Evolutionary conservation across 2,888 invertebrate species (phyloP).

Genomic region (Plagiodera versicolora): DNA sequence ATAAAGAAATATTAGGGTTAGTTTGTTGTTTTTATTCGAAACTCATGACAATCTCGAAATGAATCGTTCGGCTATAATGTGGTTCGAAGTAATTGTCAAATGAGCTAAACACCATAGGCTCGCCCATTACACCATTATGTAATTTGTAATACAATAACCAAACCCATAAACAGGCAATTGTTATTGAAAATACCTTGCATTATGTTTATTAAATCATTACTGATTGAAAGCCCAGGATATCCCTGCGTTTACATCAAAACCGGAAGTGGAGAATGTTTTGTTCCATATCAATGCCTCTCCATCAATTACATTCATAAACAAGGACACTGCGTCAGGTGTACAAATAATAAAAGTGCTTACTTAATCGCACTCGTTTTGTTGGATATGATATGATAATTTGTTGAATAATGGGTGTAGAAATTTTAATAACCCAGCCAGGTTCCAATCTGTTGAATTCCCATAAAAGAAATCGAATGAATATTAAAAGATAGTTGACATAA

Average conservation of each 20-base stretch:
- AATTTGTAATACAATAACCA: slow-evolving; percentile 43
- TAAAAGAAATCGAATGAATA: slow-evolving; percentile 25
- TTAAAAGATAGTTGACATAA: slow-evolving; percentile 4
- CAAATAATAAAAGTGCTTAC: slow-evolving; percentile 41
- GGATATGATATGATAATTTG: slow-evolving; percentile 52
- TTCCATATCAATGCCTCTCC: slow-evolving; percentile 48
- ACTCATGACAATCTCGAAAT: neutral
- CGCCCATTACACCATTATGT: slow-evolving; percentile 37
- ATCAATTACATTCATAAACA: slow-evolving; percentile 44
- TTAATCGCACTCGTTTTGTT: slow-evolving; percentile 25
- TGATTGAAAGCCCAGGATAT: slow-evolving; percentile 48
- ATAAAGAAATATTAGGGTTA: too few relatives aligned
- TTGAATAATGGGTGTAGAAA: slow-evolving; percentile 34
- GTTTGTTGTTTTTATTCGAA: too few relatives aligned
- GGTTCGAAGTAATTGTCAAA: neutral
- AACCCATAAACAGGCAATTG: slow-evolving; percentile 39
- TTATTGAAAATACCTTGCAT: slow-evolving; percentile 36
- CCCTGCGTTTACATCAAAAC: slow-evolving; percentile 45
- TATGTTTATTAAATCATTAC: slow-evolving; percentile 52
- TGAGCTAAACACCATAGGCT: slow-evolving; percentile 13
- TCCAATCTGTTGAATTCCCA: slow-evolving; percentile 36
- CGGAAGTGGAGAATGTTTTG: slow-evolving; percentile 49
- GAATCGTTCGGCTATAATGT: neutral
- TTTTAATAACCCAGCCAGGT: slow-evolving; percentile 36
- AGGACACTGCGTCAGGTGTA: slow-evolving; percentile 49